These are phyloP conservation scores for Xiphorhynchus elegans DNA, from an alignment of 2,113 vertebrate species.

Conservation along the genomic window DNA sequence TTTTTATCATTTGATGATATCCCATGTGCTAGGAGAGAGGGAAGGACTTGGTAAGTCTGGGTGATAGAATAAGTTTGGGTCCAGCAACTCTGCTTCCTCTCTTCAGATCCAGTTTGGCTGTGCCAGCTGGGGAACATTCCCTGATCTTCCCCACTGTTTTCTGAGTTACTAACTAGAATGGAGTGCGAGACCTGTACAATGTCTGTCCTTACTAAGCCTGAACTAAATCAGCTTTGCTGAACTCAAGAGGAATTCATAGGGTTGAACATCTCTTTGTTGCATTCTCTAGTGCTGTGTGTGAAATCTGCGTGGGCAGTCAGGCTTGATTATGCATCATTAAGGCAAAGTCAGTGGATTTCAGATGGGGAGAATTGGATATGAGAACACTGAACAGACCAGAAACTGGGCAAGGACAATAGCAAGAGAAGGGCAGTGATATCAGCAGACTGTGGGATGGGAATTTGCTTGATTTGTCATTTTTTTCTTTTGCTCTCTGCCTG, in stretches of 20 bases:
- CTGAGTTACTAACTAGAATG: neutral
- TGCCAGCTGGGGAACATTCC: neutral
- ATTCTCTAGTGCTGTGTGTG: neutral
- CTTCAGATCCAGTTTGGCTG: rapidly evolving
- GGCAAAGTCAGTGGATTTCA: neutral
- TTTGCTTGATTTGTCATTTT: conserved; percentile 10
- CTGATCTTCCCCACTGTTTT: neutral
- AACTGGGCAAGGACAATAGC: neutral
- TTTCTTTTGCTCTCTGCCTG: neutral
- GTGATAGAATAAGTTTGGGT: neutral
- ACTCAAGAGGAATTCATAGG: neutral
- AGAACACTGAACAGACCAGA: neutral
- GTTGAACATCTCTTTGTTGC: neutral
- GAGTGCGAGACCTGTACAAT: neutral
- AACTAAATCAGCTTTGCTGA: neutral
- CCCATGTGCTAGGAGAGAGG: neutral
- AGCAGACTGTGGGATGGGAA: conserved; percentile 22
- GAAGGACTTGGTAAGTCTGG: neutral
- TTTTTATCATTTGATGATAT: neutral
- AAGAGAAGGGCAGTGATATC: neutral
- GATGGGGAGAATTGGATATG: neutral
- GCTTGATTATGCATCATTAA: neutral
- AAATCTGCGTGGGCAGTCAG: neutral
- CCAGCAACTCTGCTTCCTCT: neutral
- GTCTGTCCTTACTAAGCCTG: neutral